A percentile compares a stretch with the other conserved stretches of the same genome.
Evolutionary conservation across 1,140 invertebrate species (phyloP).

Genomic region (Bombyx mori): DNA sequence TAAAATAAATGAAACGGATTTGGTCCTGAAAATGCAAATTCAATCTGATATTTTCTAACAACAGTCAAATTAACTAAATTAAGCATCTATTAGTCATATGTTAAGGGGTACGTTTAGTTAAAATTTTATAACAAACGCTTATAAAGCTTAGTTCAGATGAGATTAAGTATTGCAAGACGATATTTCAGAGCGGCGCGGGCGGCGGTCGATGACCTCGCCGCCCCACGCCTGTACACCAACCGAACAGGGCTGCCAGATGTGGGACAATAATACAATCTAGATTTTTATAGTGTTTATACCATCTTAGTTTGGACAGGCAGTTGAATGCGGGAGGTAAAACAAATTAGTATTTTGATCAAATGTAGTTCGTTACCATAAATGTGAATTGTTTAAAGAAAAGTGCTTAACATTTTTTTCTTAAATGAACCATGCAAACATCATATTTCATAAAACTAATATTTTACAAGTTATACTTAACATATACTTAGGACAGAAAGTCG

Average conservation of each 20-base stretch:
- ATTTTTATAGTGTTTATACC: too few relatives aligned
- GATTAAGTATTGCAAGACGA: slow-evolving; percentile 52
- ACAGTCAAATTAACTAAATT: not conserved
- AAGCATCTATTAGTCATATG: not conserved
- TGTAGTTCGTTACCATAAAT: too few relatives aligned
- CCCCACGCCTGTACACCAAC: slow-evolving; percentile 35
- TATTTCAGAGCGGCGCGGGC: slow-evolving; percentile 40
- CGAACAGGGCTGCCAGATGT: slow-evolving; percentile 36
- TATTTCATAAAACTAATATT: too few relatives aligned
- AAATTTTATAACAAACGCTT: slow-evolving; percentile 15
- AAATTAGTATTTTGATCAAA: too few relatives aligned
- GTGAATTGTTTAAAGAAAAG: too few relatives aligned
- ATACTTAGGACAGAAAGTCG: too few relatives aligned
- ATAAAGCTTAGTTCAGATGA: slow-evolving; percentile 37
- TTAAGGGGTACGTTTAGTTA: slow-evolving; percentile 8
- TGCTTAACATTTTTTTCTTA: too few relatives aligned
- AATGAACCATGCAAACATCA: too few relatives aligned
- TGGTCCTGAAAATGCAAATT: not conserved
- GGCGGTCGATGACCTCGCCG: slow-evolving; percentile 46
- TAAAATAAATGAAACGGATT: not conserved
- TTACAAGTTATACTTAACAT: too few relatives aligned
- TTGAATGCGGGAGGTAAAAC: too few relatives aligned
- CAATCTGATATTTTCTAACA: not conserved
- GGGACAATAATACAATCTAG: too few relatives aligned
- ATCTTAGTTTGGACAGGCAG: too few relatives aligned